Percentiles rank a stretch among this genome's conserved stretches.
Conservation (phyloP, 2,888 invertebrate species). For the Carabus problematicus region DNA sequence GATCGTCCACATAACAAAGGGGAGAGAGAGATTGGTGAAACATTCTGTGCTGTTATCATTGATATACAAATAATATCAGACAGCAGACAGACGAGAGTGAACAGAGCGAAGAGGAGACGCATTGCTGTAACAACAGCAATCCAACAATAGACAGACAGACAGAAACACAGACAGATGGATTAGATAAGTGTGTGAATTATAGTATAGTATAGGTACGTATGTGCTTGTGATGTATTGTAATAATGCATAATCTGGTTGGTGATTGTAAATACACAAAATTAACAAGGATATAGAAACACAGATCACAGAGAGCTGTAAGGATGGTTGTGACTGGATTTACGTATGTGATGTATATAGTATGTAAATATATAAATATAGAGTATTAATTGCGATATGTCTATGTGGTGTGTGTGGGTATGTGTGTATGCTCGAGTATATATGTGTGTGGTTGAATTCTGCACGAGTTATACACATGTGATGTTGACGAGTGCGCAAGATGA, state of each 20-base stretch:
- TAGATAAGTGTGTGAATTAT: constrained; percentile 1
- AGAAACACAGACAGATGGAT: constrained; percentile 18
- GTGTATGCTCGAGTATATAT: no score
- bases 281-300: background rate
- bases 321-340: background rate
- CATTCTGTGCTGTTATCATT: constrained; percentile 11
- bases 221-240: constrained; percentile 12
- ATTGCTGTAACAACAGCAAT: no score
- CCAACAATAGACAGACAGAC: constrained; percentile 1
- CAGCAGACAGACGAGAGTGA: background rate
- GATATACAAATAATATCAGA: constrained; percentile 22
- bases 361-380: constrained; percentile 10
- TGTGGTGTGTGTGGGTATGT: constrained; percentile 10
- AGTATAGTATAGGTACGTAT: background rate
- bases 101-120: no score
- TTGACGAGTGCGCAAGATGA: no score
- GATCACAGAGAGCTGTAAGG: no score
- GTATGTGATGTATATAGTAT: background rate
- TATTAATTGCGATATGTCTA: constrained; percentile 7
- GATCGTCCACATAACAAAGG: constrained; percentile 27
- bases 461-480: no score
- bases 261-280: no score
- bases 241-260: background rate
- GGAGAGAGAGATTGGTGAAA: constrained; percentile 11
- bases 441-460: no score